These are phyloP conservation scores for Polypterus bichir DNA, from an alignment of 2,113 vertebrate species.

Conservation along the genomic window DNA sequence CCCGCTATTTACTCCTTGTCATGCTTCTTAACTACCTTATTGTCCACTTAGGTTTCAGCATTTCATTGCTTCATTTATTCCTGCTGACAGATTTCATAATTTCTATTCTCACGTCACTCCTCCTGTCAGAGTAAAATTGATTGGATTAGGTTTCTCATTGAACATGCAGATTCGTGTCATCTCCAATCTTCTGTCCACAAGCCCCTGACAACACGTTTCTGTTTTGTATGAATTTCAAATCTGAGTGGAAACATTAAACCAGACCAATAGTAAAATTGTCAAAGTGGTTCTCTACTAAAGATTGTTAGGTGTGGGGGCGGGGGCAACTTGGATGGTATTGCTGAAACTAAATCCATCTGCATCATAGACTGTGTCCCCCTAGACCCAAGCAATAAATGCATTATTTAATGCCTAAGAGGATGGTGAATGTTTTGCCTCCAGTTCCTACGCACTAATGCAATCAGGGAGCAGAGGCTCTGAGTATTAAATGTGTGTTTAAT, in stretches of 20 bases:
- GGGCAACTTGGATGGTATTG: slow-evolving; percentile 10
- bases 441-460: background rate
- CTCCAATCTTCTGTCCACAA: slow-evolving; percentile 8
- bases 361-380: background rate
- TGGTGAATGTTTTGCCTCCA: background rate
- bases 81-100: slow-evolving; percentile 6
- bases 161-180: slow-evolving; percentile 7
- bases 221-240: slow-evolving; percentile 16
- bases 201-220: slow-evolving; percentile 14
- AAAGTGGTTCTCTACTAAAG: slow-evolving; percentile 2
- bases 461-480: too few relatives aligned
- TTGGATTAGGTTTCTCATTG: slow-evolving; percentile 7
- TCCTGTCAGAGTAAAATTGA: slow-evolving; percentile 4
- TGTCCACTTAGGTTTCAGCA: slow-evolving; percentile 3
- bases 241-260: slow-evolving; percentile 11
- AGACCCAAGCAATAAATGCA: slow-evolving; percentile 1
- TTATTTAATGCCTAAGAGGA: background rate
- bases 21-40: slow-evolving; percentile 2
- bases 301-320: background rate
- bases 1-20: slow-evolving; percentile 3
- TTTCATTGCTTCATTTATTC: slow-evolving; percentile 4
- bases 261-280: background rate
- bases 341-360: slow-evolving; percentile 11
- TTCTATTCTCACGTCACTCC: slow-evolving; percentile 3
- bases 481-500: too few relatives aligned